Base-by-base conservation (phyloP, 2,888 invertebrate genomes). In the Polymixis flavicincta region DNA sequence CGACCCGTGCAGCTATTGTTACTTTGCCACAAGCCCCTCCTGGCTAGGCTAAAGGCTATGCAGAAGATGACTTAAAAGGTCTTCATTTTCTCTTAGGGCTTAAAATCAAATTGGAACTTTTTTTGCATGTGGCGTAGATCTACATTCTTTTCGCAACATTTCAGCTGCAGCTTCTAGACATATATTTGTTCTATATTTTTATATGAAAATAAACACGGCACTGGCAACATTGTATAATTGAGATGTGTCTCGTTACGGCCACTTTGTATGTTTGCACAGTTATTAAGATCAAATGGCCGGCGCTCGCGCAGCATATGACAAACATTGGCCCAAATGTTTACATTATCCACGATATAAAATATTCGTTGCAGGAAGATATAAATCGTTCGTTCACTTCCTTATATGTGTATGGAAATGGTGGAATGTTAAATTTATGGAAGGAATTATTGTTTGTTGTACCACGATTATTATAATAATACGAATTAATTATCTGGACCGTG, bases 301-400 rank as follows among this genome's bases (percentile, higher is more conserved):
- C 78, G 87, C 81, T 66, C 85, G 86, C 76, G 85, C 84, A 83
- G 78, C 85, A 84, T 85, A 82, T 72, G 80, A 84, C 85, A 85
- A 84, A 88, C 88, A 91, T 86, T 86, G 88, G 89, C 85, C 82
- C 79, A 85, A 75, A 85, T 94, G 92, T 94, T 94, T 93, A 94
- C 89, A 85, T 91, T 91, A 85, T 84, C 78, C 86, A 77, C 59
- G 87, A 89, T 91, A 90, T 92, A 91, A 92, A 92, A 91, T 87
- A 88, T 90, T 89, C 84, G 85, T 83, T 88, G 85, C 93, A 93
- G 94, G 94, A 94, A 94, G 94, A 92, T 90, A 93, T 94, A 92
- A 94, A 94, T 91, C 80, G 84, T 89, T 83, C 83, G 86, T 83
- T 81, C 59, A 90, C 93, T 93, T 93, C 92, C 91, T 89, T 88